Conservation (phyloP, 2,888 invertebrate genomes). For the Conops quadrifasciatus region DNA sequence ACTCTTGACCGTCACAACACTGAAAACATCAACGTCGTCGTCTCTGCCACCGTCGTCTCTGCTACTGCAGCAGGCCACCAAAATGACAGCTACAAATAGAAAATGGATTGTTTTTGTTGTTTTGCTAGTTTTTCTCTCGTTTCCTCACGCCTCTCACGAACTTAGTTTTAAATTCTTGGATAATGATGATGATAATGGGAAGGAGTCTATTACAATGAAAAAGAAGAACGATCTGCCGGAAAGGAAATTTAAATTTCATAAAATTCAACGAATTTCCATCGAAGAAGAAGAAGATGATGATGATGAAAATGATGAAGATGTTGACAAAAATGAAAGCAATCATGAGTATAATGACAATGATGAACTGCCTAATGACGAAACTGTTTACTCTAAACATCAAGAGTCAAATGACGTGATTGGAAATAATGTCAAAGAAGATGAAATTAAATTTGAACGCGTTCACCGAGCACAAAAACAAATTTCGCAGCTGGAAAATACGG, state of each 20-base stretch:
- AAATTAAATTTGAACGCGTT: conserved; percentile 49
- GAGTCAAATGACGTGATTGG: conserved; percentile 43
- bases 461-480: conserved; percentile 45
- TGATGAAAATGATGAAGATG: conserved; percentile 40
- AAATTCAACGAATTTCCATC: conserved; percentile 54
- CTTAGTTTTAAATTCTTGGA: conserved; percentile 45
- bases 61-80: background rate
- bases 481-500: conserved; percentile 30
- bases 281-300: conserved; percentile 47
- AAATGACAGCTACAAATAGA: conserved; percentile 28
- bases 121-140: conserved; percentile 48
- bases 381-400: conserved; percentile 39
- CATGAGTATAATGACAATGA: conserved; percentile 34
- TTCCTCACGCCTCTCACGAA: conserved; percentile 48
- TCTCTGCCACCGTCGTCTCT: background rate
- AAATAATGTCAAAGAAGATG: conserved; percentile 45
- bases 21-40: conserved; percentile 27
- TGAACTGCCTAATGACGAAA: conserved; percentile 42
- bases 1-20: background rate
- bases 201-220: background rate
- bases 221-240: conserved; percentile 37
- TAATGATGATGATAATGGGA: conserved; percentile 36
- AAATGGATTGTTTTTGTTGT: conserved; percentile 42
- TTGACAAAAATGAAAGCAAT: conserved; percentile 39
- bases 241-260: conserved; percentile 59